phyloP scores from a whole-genome alignment of 2,888 invertebrate species.

The Stenodema calcarata region DNA sequence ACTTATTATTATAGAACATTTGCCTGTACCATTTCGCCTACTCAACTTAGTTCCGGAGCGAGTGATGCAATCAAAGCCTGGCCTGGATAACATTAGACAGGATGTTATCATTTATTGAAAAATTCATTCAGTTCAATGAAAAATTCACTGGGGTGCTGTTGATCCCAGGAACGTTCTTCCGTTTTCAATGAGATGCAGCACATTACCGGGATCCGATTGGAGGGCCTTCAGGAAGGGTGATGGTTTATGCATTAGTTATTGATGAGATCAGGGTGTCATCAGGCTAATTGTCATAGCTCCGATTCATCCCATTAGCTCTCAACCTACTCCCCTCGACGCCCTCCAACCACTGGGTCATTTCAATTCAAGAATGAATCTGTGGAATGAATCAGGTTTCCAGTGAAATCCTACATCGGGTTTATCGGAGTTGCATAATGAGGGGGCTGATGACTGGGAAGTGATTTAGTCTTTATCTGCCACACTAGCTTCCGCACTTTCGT shows the following conservation, averaged over 20 bases:
- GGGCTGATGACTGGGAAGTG: not conserved
- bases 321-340: not conserved
- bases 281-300: slow-evolving; percentile 5
- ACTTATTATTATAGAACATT: no score
- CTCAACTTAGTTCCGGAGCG: no score
- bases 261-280: slow-evolving; percentile 15
- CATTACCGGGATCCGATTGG: not conserved
- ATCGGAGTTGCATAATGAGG: not conserved
- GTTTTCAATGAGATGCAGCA: not conserved
- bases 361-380: slow-evolving; percentile 14
- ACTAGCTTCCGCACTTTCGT: not conserved
- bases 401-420: not conserved
- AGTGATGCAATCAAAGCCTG: no score
- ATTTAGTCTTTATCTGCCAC: not conserved
- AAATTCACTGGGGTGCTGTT: no score
- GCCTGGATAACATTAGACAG: no score
- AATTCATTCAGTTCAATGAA: no score
- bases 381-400: not conserved
- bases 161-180: not conserved
- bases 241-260: slow-evolving; percentile 19
- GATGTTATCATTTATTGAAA: no score
- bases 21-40: no score
- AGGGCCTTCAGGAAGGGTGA: not conserved
- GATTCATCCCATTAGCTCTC: slow-evolving; percentile 15
- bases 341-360: not conserved